Evolutionary conservation across 1,140 invertebrate species (phyloP), one percentile per base, ranked within the genome.

Genomic region (Drosophila gunungcola): DNA sequence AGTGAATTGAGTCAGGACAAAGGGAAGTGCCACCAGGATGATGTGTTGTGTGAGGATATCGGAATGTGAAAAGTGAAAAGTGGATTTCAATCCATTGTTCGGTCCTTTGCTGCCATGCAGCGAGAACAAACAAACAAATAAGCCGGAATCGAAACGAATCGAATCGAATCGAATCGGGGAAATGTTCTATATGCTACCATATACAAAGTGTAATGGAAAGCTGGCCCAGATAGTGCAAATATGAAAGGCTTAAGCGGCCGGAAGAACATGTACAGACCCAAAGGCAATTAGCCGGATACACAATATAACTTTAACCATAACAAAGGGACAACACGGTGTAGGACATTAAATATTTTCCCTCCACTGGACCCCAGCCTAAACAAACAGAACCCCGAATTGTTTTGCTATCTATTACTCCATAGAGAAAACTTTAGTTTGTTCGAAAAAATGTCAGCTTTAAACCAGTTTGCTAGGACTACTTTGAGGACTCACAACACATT

Each of bases 281-380:
- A 68, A 52, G 61, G 43, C 77, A 83, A 83, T 82, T 82, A 82
- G 68, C 79, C 54, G 63, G 70, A 57, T 63, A 65, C 75, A 83
- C 80, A 83, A 83, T 83, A 72, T 65, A 75, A 83, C 46, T 82
- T 78, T 82, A 64, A 63, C 49, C 64, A 68, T 68, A 62, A 62
- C 53, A 45, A 70, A 39, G 42, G 29, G 25, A 29, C 13, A 52
- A 58, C 52, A 57, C 21, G 11, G 36, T 46, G 54, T 48, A 41
- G 0, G 43, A 4, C 43, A 27, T 11, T 21, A 0, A 13, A 34
- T 38, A 42, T 62, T 43, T 62, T 32, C 38, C 41, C 12, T 43
- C 16, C 11, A 46, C 29, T 36, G 27, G 11, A 32, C 11, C 11
- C 38, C 7, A 42, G 36, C 45, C 68, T 58, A 70, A 72, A 57